A percentile compares a stretch with the other conserved stretches of the same genome.
These are phyloP conservation scores for Drosophila siamana DNA, from an alignment of 2,888 invertebrate species.

Conservation along the genomic window DNA sequence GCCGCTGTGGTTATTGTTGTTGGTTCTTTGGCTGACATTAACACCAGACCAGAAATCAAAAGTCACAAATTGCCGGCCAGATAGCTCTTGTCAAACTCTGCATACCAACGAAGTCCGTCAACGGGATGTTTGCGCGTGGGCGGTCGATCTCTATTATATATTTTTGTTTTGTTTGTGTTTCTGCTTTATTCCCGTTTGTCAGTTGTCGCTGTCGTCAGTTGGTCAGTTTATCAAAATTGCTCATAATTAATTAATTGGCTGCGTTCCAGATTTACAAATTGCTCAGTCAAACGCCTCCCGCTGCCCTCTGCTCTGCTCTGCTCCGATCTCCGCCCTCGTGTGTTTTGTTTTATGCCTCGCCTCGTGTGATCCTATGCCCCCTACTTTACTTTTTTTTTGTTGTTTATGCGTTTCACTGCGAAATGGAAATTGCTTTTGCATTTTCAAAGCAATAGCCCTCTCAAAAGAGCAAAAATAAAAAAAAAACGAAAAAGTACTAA, in stretches of 20 bases:
- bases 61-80: conserved; percentile 56
- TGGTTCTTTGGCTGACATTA: conserved; percentile 46
- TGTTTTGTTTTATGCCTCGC: conserved; percentile 25
- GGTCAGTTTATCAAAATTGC: conserved; percentile 80
- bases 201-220: conserved; percentile 48
- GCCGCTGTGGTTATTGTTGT: background rate
- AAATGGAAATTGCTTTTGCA: conserved; percentile 72
- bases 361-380: conserved; percentile 22
- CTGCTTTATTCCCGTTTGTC: conserved; percentile 19
- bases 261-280: conserved; percentile 83
- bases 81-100: conserved; percentile 68
- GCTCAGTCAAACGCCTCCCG: conserved; percentile 33
- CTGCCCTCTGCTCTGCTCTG: conserved; percentile 1
- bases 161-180: background rate
- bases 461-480: conserved; percentile 15
- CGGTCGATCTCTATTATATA: conserved; percentile 26
- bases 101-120: conserved; percentile 50
- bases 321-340: conserved; percentile 3
- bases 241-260: conserved; percentile 85
- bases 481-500: conserved; percentile 28
- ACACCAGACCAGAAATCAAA: conserved; percentile 56
- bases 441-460: conserved; percentile 52
- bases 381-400: conserved; percentile 31
- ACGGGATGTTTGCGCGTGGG: conserved; percentile 61
- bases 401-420: conserved; percentile 65